phyloP scores from a whole-genome alignment of 2,113 vertebrate genomes.

The Equus przewalskii region DNA sequence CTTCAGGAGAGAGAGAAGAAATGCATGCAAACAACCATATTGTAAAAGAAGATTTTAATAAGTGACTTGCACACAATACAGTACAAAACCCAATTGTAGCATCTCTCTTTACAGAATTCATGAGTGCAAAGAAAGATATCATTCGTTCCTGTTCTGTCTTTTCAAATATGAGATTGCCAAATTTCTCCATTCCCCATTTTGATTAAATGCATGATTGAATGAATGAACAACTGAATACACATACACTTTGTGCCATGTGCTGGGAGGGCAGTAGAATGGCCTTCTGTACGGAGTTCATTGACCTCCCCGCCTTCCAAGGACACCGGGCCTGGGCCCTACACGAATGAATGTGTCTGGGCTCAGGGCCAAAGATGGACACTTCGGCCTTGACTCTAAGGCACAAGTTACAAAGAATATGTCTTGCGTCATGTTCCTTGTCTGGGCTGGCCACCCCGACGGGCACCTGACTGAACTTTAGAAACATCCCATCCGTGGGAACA shows the following conservation, averaged over 20 bases:
- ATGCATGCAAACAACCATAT: not conserved
- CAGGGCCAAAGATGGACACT: too few species aligned
- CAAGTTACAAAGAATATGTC: too few species aligned
- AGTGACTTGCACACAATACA: not conserved
- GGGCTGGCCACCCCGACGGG: too few species aligned
- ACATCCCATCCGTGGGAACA: too few species aligned
- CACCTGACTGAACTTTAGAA: too few species aligned
- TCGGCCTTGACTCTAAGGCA: too few species aligned
- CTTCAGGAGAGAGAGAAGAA: slow-evolving; percentile 7
- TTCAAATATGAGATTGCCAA: not conserved
- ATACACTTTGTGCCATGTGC: not conserved
- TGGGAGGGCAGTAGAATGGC: not conserved
- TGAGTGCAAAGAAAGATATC: slow-evolving; percentile 1
- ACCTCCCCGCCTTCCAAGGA: too few species aligned
- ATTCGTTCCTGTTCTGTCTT: not conserved
- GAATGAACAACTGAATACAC: not conserved
- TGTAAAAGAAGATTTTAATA: slow-evolving; percentile 31
- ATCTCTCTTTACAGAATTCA: not conserved
- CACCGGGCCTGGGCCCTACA: too few species aligned
- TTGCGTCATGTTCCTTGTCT: too few species aligned
- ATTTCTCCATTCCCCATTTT: not conserved
- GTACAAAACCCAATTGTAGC: not conserved
- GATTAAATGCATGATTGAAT: not conserved
- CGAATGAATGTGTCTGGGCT: too few species aligned
- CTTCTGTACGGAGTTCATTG: not conserved